Conservation (phyloP, 2,888 invertebrate species). For the Phrixothrix hirtus region DNA sequence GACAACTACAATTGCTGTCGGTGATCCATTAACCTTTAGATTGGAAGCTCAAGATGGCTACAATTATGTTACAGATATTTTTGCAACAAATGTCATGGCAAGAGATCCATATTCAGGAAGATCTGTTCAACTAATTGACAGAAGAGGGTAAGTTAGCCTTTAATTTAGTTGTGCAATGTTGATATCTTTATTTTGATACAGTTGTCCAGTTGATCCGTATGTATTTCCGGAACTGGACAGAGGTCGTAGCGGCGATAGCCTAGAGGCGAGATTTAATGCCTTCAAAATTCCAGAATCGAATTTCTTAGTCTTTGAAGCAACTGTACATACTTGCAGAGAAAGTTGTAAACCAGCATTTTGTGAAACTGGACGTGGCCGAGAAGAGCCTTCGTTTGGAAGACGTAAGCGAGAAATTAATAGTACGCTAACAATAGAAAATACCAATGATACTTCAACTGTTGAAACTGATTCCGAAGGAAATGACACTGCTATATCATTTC, state of each 20-base stretch:
- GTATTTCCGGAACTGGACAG: slow-evolving; percentile 90
- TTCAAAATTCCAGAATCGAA: slow-evolving; percentile 95
- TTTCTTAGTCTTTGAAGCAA: slow-evolving; percentile 90
- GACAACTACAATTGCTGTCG: slow-evolving; percentile 91
- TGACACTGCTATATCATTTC: slow-evolving; percentile 48
- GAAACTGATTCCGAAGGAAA: slow-evolving; percentile 45
- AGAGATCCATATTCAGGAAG: slow-evolving; percentile 90
- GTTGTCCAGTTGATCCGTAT: slow-evolving; percentile 88
- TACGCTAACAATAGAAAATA: slow-evolving; percentile 38
- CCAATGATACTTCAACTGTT: slow-evolving; percentile 37
- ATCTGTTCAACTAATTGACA: slow-evolving; percentile 86
- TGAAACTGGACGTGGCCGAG: slow-evolving; percentile 75
- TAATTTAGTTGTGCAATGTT: too few species aligned
- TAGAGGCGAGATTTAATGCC: slow-evolving; percentile 90
- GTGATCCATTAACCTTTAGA: slow-evolving; percentile 87
- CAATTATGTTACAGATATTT: slow-evolving; percentile 86
- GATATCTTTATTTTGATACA: slow-evolving; percentile 51
- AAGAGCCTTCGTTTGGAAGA: slow-evolving; percentile 81
- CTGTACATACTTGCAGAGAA: slow-evolving; percentile 84
- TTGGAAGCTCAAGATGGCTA: slow-evolving; percentile 88
- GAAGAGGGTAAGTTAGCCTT: slow-evolving; percentile 71
- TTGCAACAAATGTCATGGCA: slow-evolving; percentile 90
- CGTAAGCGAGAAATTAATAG: slow-evolving; percentile 62
- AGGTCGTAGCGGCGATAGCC: slow-evolving; percentile 80
- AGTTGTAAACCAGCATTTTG: slow-evolving; percentile 91